Base-by-base conservation (phyloP, 2,113 vertebrate genomes). In the Stigmatopora argus region DNA sequence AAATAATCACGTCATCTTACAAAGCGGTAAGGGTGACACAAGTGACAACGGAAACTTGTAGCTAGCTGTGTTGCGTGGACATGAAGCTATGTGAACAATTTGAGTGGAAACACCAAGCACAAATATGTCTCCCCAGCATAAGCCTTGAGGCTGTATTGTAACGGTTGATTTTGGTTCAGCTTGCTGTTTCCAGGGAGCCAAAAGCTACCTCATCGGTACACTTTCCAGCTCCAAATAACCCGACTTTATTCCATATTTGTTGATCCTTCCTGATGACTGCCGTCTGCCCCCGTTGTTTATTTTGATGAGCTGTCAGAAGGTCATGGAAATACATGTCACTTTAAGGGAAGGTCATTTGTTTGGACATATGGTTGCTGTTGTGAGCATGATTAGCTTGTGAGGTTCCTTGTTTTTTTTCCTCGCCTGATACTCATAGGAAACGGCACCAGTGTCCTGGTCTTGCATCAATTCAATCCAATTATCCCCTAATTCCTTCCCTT, bases 321-420 rank as follows among this genome's bases (percentile, higher is more conserved):
- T 65, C 77, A 68, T 13, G 19, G n/a, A 66, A 64, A 61, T 56
- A 26, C 23, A 67, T 65, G 66, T 75, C 70, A 80, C 46, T 56
- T 34, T 44, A 19, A 63, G 48, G 41, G 34, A 71, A 70, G 26
- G 65, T 69, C 6, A 74, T 82, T 77, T 80, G 74, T 80, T 81
- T 83, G 46, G 74, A 78, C 80, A 85, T 71, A 77, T 84, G 75
- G 77, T 82, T 72, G 65, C 74, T 67, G 75, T 87, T 82, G 66
- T 23, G 66, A 64, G 70, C 69, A 7, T 67, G 65, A 85, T 76
- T 79, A 73, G 47, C 60, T 57, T 31, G 38, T 11, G 46, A 66
- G 62, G 65, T 65, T 68, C 62, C 21, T 1, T 11, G 5, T 61
- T 64, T 26, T 71, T 67, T 46, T 46, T 46, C 8, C 8, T 15